These are phyloP conservation scores for Pycnonotus jocosus DNA, from an alignment of 2,113 vertebrate genomes.

Conservation along the genomic window DNA sequence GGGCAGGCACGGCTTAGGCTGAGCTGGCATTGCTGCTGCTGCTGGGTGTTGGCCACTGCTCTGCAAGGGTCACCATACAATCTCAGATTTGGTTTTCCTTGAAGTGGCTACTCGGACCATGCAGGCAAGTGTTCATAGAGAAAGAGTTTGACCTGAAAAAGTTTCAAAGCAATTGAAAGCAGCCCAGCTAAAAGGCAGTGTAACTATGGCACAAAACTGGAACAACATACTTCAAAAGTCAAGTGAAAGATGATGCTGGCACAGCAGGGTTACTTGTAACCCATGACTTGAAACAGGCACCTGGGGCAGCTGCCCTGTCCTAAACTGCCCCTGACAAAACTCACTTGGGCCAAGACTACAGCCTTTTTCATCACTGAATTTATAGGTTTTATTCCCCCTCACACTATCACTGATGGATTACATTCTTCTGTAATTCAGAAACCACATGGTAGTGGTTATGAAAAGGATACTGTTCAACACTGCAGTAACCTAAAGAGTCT, in stretches of 20 bases:
- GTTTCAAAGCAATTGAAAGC: background rate
- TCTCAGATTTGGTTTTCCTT: background rate
- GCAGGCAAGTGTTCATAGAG: background rate
- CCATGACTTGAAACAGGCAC: background rate
- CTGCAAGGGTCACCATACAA: background rate
- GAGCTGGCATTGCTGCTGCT: background rate
- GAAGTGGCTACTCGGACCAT: background rate
- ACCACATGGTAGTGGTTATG: background rate
- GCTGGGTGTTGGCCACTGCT: background rate
- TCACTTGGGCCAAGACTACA: background rate
- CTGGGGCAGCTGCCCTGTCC: background rate
- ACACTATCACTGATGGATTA: background rate
- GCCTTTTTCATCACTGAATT: background rate
- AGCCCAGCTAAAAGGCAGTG: background rate
- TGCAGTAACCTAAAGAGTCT: background rate
- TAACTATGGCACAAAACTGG: background rate
- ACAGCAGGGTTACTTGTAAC: background rate
- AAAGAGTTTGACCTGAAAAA: background rate
- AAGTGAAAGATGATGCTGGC: background rate
- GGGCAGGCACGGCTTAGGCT: background rate
- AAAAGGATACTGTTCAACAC: background rate
- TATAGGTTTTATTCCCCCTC: background rate
- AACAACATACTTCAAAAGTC: background rate
- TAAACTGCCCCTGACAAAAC: background rate
- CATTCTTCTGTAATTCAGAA: background rate